phyloP scores from a whole-genome alignment of 2,888 invertebrate genomes.

The Standfussiana lucernea region DNA sequence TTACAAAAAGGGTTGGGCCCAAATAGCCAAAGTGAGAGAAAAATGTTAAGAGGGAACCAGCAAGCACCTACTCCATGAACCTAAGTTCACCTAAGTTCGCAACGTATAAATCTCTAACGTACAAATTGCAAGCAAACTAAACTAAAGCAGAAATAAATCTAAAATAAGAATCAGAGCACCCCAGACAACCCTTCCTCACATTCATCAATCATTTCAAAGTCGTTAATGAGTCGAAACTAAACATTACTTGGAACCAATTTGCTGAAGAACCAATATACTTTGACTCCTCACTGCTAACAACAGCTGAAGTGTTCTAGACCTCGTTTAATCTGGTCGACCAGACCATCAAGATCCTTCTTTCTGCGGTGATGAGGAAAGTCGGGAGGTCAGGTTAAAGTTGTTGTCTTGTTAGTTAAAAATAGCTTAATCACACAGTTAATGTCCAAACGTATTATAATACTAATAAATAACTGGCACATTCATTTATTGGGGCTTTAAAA shows the following conservation, averaged over 20 bases:
- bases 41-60: background rate
- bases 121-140: constrained; percentile 33
- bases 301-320: constrained; percentile 56
- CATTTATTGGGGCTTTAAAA: constrained; percentile 84
- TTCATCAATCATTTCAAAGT: constrained; percentile 81
- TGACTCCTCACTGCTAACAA: constrained; percentile 64
- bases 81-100: background rate
- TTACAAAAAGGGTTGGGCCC: background rate
- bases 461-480: constrained; percentile 83
- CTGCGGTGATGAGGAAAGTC: background rate
- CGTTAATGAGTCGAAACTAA: constrained; percentile 83
- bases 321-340: constrained; percentile 67
- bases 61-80: too few relatives aligned
- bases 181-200: constrained; percentile 70
- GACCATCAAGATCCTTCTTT: constrained; percentile 58
- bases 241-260: constrained; percentile 79
- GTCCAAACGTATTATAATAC: constrained; percentile 84
- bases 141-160: constrained; percentile 43
- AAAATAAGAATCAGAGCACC: constrained; percentile 58
- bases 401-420: constrained; percentile 73
- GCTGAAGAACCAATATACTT: constrained; percentile 67
- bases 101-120: background rate
- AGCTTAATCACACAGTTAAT: constrained; percentile 76
- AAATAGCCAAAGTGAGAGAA: background rate
- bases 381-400: constrained; percentile 68